Evolutionary conservation across 2,888 invertebrate species (phyloP).

Genomic region (Dendrolimus pini): DNA sequence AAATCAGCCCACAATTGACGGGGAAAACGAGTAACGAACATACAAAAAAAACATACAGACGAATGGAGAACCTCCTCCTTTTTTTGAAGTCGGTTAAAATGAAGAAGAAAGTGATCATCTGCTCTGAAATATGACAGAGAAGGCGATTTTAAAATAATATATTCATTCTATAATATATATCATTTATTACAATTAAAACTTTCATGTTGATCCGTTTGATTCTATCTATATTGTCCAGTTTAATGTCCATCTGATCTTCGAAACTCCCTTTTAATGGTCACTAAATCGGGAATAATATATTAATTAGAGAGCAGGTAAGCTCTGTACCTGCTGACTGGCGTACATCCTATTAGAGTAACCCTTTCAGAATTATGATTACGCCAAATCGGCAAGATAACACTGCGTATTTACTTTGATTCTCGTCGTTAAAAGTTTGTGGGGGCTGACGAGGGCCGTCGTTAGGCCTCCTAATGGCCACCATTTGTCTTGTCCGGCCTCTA

Average conservation of each 20-base stretch:
- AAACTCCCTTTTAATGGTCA: conserved; percentile 3
- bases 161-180: no score
- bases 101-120: no score
- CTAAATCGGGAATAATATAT: conserved; percentile 26
- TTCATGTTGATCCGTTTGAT: no score
- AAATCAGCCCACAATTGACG: no score
- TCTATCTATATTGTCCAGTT: background rate
- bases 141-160: no score
- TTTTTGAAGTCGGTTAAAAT: no score
- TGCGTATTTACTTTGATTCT: conserved; percentile 76
- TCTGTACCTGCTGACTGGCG: conserved; percentile 43
- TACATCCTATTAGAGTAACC: conserved; percentile 52
- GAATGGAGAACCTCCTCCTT: no score
- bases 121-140: no score
- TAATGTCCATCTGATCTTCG: background rate
- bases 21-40: no score
- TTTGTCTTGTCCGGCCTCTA: conserved; percentile 77
- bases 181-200: no score
- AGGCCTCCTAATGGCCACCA: conserved; percentile 74
- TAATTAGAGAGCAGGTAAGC: conserved; percentile 39
- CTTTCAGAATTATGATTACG: conserved; percentile 67
- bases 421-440: conserved; percentile 71
- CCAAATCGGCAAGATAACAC: conserved; percentile 73
- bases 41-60: no score
- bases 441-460: conserved; percentile 72